Evolutionary conservation across 2,888 invertebrate species (phyloP).

Genomic region (Luffia ferchaultella): DNA sequence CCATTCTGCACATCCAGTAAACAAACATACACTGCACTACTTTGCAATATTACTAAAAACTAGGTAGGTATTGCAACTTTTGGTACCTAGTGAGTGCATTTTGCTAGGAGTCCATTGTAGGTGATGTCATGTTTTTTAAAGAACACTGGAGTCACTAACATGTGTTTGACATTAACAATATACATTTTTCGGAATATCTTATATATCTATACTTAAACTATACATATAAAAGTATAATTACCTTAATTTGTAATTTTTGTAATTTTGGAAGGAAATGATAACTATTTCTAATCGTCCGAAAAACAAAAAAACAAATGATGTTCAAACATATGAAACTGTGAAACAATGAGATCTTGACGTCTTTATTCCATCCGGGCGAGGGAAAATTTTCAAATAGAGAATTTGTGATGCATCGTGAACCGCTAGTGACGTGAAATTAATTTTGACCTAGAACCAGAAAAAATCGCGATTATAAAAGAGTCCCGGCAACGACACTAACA

Average conservation of each 20-base stretch:
- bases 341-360: slow-evolving; percentile 64
- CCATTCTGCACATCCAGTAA: slow-evolving; percentile 73
- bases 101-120: background rate
- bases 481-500: slow-evolving; percentile 40
- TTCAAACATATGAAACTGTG: slow-evolving; percentile 64
- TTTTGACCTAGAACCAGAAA: slow-evolving; percentile 42
- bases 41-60: slow-evolving; percentile 25
- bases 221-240: slow-evolving; percentile 30
- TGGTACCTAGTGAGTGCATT: background rate
- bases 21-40: slow-evolving; percentile 37
- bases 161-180: background rate
- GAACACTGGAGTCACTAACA: background rate
- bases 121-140: background rate
- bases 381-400: slow-evolving; percentile 59
- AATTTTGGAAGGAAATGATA: slow-evolving; percentile 65
- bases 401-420: slow-evolving; percentile 52
- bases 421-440: slow-evolving; percentile 53
- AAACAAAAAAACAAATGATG: slow-evolving; percentile 67
- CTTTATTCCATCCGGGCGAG: slow-evolving; percentile 62
- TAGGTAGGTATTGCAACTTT: background rate
- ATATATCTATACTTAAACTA: background rate
- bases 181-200: background rate
- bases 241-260: slow-evolving; percentile 63
- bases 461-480: slow-evolving; percentile 44
- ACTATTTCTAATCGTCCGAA: slow-evolving; percentile 60